These are phyloP conservation scores for Eremophila alpestris DNA, from an alignment of 2,797 vertebrate species.

Conservation along the genomic window DNA sequence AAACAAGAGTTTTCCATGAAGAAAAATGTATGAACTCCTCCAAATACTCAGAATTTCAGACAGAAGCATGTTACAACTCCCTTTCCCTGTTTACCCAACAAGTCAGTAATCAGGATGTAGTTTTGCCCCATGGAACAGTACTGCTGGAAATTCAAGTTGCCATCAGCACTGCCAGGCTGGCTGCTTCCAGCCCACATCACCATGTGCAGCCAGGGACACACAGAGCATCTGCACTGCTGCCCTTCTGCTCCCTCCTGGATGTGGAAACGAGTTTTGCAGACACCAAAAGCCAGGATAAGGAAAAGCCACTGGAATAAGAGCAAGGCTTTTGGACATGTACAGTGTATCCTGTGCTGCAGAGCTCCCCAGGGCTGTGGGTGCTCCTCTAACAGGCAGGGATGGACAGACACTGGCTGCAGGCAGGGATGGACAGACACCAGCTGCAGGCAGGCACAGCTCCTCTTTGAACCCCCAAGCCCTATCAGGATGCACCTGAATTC, in stretches of 20 bases:
- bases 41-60: neutral
- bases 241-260: neutral
- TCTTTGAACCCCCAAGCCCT: neutral
- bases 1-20: neutral
- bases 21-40: neutral
- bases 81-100: neutral
- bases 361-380: neutral
- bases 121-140: neutral
- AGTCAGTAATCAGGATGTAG: neutral
- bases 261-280: accelerated
- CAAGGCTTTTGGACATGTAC: neutral
- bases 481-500: neutral
- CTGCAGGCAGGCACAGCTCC: neutral
- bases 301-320: neutral
- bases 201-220: accelerated
- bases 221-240: neutral
- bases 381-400: neutral
- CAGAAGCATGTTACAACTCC: neutral
- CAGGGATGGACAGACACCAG: neutral
- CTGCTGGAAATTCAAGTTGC: neutral
- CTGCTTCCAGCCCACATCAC: neutral
- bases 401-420: too few species aligned
- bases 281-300: neutral
- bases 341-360: neutral
- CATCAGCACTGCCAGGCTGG: neutral